These are phyloP conservation scores for Caranx melampygus DNA, from an alignment of 2,113 vertebrate genomes.

Conservation along the genomic window DNA sequence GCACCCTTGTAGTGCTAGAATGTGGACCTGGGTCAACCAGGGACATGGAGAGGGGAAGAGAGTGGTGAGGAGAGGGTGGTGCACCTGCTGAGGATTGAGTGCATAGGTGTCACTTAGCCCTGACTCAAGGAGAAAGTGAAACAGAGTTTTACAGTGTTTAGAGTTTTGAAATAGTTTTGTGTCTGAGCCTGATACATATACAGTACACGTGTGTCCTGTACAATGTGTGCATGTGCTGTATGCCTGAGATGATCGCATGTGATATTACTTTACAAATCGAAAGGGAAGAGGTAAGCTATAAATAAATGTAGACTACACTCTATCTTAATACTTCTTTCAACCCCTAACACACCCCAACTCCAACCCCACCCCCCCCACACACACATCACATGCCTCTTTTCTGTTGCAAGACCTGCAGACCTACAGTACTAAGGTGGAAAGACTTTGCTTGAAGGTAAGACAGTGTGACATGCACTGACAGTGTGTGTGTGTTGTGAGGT, in stretches of 20 bases:
- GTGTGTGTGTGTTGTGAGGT: background rate
- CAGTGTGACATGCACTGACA: background rate
- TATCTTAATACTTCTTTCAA: constrained; percentile 48
- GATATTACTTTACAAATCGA: constrained; percentile 77
- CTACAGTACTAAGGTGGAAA: constrained; percentile 20
- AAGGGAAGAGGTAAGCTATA: constrained; percentile 77
- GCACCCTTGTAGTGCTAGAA: constrained; percentile 70
- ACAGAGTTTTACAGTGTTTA: constrained; percentile 42
- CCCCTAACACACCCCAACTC: background rate
- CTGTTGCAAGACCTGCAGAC: constrained; percentile 19
- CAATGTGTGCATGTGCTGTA: constrained; percentile 29
- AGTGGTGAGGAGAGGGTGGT: constrained; percentile 25
- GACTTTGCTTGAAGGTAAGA: background rate
- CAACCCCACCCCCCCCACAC: background rate
- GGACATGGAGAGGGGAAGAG: constrained; percentile 65
- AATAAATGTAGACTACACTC: constrained; percentile 70
- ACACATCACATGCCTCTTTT: constrained; percentile 34
- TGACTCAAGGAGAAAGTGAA: constrained; percentile 67
- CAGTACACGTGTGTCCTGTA: constrained; percentile 28
- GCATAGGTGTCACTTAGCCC: constrained; percentile 59
- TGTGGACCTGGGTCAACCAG: constrained; percentile 73
- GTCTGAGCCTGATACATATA: constrained; percentile 18
- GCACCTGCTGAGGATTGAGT: constrained; percentile 59
- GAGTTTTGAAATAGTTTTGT: constrained; percentile 2
- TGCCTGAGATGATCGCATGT: constrained; percentile 40